phyloP scores from a whole-genome alignment of 2,113 vertebrate species.

The Polypterus senegalus region DNA sequence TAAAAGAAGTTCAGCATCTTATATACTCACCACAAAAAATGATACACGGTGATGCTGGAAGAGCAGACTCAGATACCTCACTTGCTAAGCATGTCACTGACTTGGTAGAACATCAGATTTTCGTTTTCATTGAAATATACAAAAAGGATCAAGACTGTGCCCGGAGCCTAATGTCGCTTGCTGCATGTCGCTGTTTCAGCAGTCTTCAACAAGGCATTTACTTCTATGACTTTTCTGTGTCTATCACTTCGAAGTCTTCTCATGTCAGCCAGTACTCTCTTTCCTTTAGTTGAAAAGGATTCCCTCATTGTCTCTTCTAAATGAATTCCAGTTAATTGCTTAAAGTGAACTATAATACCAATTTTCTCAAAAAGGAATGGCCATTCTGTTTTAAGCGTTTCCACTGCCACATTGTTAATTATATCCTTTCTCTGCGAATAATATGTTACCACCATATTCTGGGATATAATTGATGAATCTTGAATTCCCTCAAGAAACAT shows the following conservation, averaged over 20 bases:
- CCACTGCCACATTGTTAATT: slow-evolving; percentile 7
- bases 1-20: neutral
- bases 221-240: neutral
- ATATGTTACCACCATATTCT: slow-evolving; percentile 13
- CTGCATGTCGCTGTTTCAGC: neutral
- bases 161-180: neutral
- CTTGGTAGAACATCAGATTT: neutral
- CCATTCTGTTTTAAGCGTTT: slow-evolving; percentile 10
- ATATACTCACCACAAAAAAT: neutral
- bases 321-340: slow-evolving; percentile 14
- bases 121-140: neutral
- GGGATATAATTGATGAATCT: slow-evolving; percentile 6
- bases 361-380: slow-evolving; percentile 9
- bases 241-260: neutral
- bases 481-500: slow-evolving; percentile 11
- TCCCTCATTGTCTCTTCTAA: neutral
- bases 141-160: neutral
- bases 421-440: slow-evolving; percentile 12
- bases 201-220: neutral
- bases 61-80: neutral
- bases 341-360: slow-evolving; percentile 13
- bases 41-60: neutral
- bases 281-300: slow-evolving; percentile 1
- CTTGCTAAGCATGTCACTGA: neutral
- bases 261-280: slow-evolving; percentile 1